Evolutionary conservation across 1,140 invertebrate genomes (phyloP).

Genomic region (Tetranychus urticae): DNA sequence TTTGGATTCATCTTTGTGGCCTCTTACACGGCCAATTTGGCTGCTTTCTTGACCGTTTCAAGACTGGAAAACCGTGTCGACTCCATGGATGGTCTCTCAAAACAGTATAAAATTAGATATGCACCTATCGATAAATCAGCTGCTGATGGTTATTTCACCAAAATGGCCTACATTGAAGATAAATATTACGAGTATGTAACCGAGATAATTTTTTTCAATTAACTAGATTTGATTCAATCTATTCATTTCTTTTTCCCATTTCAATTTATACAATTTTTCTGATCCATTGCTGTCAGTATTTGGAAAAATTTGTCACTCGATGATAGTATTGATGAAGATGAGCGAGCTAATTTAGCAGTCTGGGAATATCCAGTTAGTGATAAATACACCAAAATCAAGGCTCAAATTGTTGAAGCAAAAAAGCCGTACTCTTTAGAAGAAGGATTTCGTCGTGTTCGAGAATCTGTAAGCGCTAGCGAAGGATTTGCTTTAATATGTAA

Average conservation of each 20-base stretch:
- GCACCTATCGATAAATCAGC: conserved; percentile 55
- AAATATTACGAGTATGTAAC: conserved; percentile 49
- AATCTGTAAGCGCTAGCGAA: conserved; percentile 28
- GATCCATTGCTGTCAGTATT: conserved; percentile 24
- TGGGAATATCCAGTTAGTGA: conserved; percentile 97
- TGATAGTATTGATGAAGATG: conserved; percentile 61
- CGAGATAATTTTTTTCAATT: not conserved
- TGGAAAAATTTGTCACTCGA: conserved; percentile 95
- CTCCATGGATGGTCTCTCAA: conserved; percentile 67
- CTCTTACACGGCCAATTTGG: conserved; percentile 86
- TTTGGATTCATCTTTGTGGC: conserved; percentile 94
- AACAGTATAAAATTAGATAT: conserved; percentile 86
- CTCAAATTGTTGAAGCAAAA: conserved; percentile 71
- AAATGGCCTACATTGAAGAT: conserved; percentile 84
- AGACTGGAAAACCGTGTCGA: conserved; percentile 71
- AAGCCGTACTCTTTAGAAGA: conserved; percentile 42
- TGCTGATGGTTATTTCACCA: conserved; percentile 72
- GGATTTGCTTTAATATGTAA: conserved; percentile 68
- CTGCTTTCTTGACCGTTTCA: conserved; percentile 76
- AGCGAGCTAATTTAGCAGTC: conserved; percentile 73
- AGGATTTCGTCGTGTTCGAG: conserved; percentile 35
- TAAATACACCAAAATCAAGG: conserved; percentile 95
- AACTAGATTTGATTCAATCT: not conserved
- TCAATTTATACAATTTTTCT: not conserved
- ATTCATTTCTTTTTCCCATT: not conserved